A percentile compares a stretch with the other conserved stretches of the same genome.
phyloP scores from a whole-genome alignment of 2,797 vertebrate species.

The Leptoclinus maculatus region DNA sequence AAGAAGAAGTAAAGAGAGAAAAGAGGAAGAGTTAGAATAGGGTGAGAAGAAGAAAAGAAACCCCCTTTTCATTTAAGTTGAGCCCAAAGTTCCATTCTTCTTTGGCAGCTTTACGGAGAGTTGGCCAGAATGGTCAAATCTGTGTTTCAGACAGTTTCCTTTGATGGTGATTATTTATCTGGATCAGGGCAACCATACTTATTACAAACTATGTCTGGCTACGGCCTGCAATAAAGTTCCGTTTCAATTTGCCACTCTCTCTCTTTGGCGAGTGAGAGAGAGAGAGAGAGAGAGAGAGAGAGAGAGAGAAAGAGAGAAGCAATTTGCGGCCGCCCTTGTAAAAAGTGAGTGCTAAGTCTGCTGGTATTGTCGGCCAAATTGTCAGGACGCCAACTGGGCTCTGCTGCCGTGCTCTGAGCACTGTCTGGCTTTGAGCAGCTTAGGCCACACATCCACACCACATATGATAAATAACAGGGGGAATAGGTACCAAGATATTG shows the following conservation, averaged over 20 bases:
- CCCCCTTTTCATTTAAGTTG: conserved; percentile 71
- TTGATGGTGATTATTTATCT: conserved; percentile 82
- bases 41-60: conserved; percentile 72
- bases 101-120: conserved; percentile 61
- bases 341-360: conserved; percentile 84
- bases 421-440: conserved; percentile 72
- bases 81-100: conserved; percentile 70
- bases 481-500: conserved; percentile 7
- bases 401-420: conserved; percentile 73
- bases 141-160: conserved; percentile 71
- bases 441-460: conserved; percentile 53
- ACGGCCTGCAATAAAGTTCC: conserved; percentile 77
- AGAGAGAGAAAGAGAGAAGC: conserved; percentile 75
- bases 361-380: conserved; percentile 83
- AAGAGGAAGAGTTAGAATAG: conserved; percentile 73
- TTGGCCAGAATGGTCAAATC: conserved; percentile 74
- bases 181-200: conserved; percentile 71
- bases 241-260: conserved; percentile 77
- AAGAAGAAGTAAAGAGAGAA: conserved; percentile 71
- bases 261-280: conserved; percentile 66
- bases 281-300: conserved; percentile 63
- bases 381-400: conserved; percentile 82
- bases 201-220: conserved; percentile 70
- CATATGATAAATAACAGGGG: conserved; percentile 30
- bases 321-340: conserved; percentile 82